Conservation (phyloP, 2,797 vertebrate species). For the Pyrocephalus nanus region DNA sequence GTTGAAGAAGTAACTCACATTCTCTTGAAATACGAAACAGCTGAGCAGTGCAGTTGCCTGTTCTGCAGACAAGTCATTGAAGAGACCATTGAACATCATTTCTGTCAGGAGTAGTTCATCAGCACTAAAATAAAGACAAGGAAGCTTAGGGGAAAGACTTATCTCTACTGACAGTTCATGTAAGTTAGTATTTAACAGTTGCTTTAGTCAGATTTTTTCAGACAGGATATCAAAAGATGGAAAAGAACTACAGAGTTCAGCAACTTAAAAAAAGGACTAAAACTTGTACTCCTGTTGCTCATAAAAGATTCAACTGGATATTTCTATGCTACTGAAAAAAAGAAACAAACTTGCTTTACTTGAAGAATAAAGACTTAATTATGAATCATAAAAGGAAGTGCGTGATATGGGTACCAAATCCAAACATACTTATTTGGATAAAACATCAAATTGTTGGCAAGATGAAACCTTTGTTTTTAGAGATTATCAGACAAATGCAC, state of each 20-base stretch:
- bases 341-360: neutral
- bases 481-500: neutral
- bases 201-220: neutral
- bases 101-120: conserved; percentile 96
- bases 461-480: neutral
- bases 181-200: neutral
- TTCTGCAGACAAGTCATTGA: conserved; percentile 93
- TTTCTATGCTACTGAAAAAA: neutral
- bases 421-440: neutral
- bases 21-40: conserved; percentile 99
- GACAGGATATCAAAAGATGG: neutral
- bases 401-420: neutral
- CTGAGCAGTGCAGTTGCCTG: conserved; percentile 93
- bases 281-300: neutral
- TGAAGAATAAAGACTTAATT: neutral
- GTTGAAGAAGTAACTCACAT: conserved; percentile 77
- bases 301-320: neutral
- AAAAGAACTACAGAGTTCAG: neutral
- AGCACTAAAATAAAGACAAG: conserved; percentile 76
- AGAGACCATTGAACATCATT: conserved; percentile 98
- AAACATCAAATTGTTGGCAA: neutral
- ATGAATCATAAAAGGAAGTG: neutral
- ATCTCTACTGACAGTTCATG: neutral
- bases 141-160: neutral
- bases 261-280: neutral